Evolutionary conservation across 2,888 invertebrate species (phyloP), one percentile per base, ranked within the genome.

Genomic region (Phalera bucephala): DNA sequence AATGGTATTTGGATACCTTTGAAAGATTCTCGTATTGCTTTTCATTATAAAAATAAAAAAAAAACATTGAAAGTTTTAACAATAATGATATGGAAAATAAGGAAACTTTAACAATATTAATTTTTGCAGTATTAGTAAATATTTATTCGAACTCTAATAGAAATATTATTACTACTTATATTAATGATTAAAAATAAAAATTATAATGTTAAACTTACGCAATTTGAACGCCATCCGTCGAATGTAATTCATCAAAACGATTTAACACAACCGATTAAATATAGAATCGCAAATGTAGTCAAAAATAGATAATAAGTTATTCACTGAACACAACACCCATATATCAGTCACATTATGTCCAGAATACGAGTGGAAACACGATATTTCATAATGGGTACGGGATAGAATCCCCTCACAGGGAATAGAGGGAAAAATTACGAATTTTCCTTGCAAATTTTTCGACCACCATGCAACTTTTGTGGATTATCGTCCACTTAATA

Each of bases 201-300:
- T 54, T 38, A 28, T 34, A 60, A 39, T 33, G 27, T 42, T 32
- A 15, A 75, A 87, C 87, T 87, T 85, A 87, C 87, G 86, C 84
- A 84, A 85, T 82, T 83, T 73, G 39, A 44, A 57, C 56, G 64
- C 62, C 72, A 74, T 64, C 67, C 59, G 55, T 54, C 55, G 60
- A 42, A 49, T 64, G 66, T 65, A 76, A 76, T 77, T 75, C 77
- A 85, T 80, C 76, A 76, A 76, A 73, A 73, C 64, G 64, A 62
- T 60, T 52, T 53, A 50, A 41, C 57, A 55, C 62, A 64, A 63
- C 59, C 53, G 71, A 51, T 82, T 27, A 83, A 69, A 75, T 78
- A 75, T 85, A 85, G 82, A 72, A 66, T n/a, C 64, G 57, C 51
- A 71, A 74, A 65, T 60, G 69, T 59, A 65, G 78, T 86, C 83